Percentiles rank a stretch among this genome's conserved stretches.
Conservation (phyloP, 2,113 vertebrate species). For the Pao palembangensis region DNA sequence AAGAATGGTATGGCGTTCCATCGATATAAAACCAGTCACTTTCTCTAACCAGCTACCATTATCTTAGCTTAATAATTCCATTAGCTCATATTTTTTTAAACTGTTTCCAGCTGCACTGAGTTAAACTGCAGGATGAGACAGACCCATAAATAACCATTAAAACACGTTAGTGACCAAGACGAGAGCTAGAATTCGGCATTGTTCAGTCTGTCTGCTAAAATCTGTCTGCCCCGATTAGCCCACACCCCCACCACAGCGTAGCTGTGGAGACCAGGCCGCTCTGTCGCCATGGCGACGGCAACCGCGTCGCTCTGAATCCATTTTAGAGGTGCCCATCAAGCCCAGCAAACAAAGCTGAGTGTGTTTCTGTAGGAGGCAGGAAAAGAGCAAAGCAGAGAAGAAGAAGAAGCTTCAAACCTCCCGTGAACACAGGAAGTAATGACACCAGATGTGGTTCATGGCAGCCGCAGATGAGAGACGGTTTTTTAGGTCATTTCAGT, state of each 20-base stretch:
- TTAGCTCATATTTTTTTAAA: conserved; percentile 24
- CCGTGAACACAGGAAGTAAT: no score
- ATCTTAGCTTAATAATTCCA: not conserved
- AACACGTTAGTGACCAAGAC: no score
- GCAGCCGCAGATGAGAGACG: no score
- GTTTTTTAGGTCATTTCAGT: not conserved
- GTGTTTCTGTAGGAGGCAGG: not conserved
- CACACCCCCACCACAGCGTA: conserved; percentile 27
- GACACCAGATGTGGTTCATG: no score
- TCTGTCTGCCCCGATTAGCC: conserved; percentile 2
- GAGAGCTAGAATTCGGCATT: no score
- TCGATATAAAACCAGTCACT: no score
- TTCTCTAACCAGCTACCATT: no score
- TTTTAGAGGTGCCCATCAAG: conserved; percentile 13
- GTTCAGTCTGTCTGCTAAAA: no score
- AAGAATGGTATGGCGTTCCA: no score
- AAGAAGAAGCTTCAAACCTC: no score
- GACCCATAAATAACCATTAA: not conserved
- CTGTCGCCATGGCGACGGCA: conserved; percentile 50
- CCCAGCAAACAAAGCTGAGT: not conserved
- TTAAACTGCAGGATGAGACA: conserved; percentile 4
- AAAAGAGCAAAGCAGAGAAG: no score
- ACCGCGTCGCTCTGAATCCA: conserved; percentile 33
- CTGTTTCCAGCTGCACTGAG: not conserved
- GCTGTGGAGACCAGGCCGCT: conserved; percentile 53